phyloP scores from a whole-genome alignment of 2,797 vertebrate genomes.

The Liparis tanakae region DNA sequence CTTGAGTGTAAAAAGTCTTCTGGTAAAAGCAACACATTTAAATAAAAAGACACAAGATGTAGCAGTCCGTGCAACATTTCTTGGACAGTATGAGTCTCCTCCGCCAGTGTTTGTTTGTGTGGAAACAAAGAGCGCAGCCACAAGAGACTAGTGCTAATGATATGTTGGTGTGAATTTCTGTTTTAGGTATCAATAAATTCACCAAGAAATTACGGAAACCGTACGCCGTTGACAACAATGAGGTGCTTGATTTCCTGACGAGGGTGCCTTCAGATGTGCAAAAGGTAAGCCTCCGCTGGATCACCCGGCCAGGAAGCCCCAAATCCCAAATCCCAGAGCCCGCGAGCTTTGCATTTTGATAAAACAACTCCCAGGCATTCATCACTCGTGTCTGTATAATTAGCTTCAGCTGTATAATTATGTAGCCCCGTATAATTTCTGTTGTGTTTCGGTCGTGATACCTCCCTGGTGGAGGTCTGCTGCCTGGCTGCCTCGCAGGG shows the following conservation, averaged over 20 bases:
- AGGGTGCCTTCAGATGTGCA: constrained; percentile 98
- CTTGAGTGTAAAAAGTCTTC: constrained; percentile 2
- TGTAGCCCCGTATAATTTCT: constrained; percentile 72
- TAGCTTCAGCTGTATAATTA: constrained; percentile 79
- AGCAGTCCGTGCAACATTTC: constrained; percentile 24
- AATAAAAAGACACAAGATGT: constrained; percentile 1
- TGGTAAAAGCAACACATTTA: constrained; percentile 51
- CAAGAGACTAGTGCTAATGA: constrained; percentile 71
- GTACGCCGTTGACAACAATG: constrained; percentile 96
- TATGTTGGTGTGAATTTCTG: constrained; percentile 74
- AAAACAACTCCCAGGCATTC: constrained; percentile 76
- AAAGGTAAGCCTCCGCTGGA: constrained; percentile 87
- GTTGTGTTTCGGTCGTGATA: constrained; percentile 74
- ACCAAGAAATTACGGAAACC: constrained; percentile 98
- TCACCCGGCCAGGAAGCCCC: constrained; percentile 73
- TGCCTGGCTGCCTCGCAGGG: constrained; percentile 50
- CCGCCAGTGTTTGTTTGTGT: constrained; percentile 71
- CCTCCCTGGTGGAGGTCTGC: constrained; percentile 76
- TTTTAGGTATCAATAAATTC: constrained; percentile 97
- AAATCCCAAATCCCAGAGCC: constrained; percentile 75
- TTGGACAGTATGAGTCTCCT: constrained; percentile 56
- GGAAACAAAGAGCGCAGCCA: constrained; percentile 71
- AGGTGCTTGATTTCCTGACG: constrained; percentile 96
- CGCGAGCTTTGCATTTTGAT: constrained; percentile 58
- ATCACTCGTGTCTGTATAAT: constrained; percentile 74